Evolutionary conservation across 2,113 vertebrate genomes (phyloP).

Genomic region (Oncorhynchus gorbuscha): DNA sequence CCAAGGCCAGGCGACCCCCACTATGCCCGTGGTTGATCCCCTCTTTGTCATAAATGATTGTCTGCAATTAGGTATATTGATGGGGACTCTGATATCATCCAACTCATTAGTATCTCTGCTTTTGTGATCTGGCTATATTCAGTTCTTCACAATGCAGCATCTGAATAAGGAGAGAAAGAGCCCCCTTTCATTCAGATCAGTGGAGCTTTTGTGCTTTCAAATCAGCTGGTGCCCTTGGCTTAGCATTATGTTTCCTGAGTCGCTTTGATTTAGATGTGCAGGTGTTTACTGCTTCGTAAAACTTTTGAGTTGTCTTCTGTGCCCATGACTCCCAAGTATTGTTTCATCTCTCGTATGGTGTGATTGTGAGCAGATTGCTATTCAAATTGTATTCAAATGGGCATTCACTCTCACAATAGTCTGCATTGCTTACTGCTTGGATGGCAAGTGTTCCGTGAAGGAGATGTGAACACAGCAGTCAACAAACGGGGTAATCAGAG

Average conservation of each 20-base stretch:
- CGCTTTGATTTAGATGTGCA: slow-evolving; percentile 35
- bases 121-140: slow-evolving; percentile 22
- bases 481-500: neutral
- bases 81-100: slow-evolving; percentile 9
- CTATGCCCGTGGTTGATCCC: neutral
- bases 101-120: slow-evolving; percentile 36
- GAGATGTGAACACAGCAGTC: slow-evolving; percentile 15
- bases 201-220: slow-evolving; percentile 13
- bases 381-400: slow-evolving; percentile 32
- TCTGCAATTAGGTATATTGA: slow-evolving; percentile 31
- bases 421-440: slow-evolving; percentile 5
- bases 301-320: neutral
- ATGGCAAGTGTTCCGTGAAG: slow-evolving; percentile 50
- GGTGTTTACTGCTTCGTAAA: slow-evolving; percentile 21
- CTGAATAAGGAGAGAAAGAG: neutral
- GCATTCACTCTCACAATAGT: slow-evolving; percentile 10
- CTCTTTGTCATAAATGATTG: slow-evolving; percentile 37
- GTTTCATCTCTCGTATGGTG: slow-evolving; percentile 16
- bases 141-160: slow-evolving; percentile 12
- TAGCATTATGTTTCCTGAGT: neutral
- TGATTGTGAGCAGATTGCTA: slow-evolving; percentile 15
- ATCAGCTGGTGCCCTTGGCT: slow-evolving; percentile 2
- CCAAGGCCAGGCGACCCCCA: neutral
- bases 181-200: slow-evolving; percentile 2
- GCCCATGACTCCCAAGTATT: neutral